Conservation (phyloP, 2,797 vertebrate genomes). For the Sciaenops ocellatus region DNA sequence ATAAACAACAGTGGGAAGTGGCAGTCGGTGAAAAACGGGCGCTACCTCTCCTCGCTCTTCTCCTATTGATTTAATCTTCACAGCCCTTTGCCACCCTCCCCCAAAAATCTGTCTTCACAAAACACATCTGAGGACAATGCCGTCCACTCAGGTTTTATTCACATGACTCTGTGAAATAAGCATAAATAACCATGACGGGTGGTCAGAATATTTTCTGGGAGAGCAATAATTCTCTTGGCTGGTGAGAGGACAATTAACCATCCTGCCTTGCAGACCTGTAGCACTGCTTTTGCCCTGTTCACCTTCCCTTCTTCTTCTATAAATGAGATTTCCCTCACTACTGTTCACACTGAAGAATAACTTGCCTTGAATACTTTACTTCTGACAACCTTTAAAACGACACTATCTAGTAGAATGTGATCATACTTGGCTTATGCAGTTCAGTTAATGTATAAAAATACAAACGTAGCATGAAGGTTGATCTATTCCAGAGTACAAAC, state of each 20-base stretch:
- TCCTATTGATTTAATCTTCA: slow-evolving; percentile 76
- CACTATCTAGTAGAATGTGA: background rate
- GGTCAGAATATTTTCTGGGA: slow-evolving; percentile 45
- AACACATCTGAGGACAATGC: slow-evolving; percentile 65
- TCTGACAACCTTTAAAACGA: background rate
- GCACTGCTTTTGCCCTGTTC: background rate
- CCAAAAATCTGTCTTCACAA: slow-evolving; percentile 67
- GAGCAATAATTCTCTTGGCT: slow-evolving; percentile 51
- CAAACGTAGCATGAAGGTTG: background rate
- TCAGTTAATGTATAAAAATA: background rate
- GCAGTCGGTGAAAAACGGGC: slow-evolving; percentile 64
- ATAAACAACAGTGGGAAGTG: slow-evolving; percentile 66
- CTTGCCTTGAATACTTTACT: background rate
- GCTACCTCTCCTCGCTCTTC: slow-evolving; percentile 46
- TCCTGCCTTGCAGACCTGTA: slow-evolving; percentile 2
- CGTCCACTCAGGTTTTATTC: slow-evolving; percentile 63
- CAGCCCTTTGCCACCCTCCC: slow-evolving; percentile 53
- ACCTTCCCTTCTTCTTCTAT: slow-evolving; percentile 16
- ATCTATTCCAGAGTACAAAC: background rate
- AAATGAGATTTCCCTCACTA: slow-evolving; percentile 3
- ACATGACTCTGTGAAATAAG: slow-evolving; percentile 53
- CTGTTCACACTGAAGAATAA: background rate
- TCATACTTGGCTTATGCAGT: background rate
- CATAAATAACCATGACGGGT: slow-evolving; percentile 67
- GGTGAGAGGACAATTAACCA: slow-evolving; percentile 10